Conservation (phyloP, 1,140 invertebrate species). For the Cotesia typhae region DNA sequence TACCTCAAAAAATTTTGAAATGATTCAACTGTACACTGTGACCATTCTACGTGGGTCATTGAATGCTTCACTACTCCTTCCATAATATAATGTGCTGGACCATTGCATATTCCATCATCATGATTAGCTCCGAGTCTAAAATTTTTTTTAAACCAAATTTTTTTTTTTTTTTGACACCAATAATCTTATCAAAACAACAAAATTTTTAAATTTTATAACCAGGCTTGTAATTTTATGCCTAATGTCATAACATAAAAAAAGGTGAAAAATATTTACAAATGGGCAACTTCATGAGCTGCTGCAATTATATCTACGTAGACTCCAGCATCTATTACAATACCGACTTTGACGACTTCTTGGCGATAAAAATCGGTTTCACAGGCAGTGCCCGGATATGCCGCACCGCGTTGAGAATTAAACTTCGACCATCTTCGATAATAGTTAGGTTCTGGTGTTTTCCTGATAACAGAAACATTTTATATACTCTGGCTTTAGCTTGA, state of each 20-base stretch:
- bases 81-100: background rate
- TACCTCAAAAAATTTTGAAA: background rate
- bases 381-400: background rate
- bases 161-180: background rate
- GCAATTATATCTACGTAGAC: background rate
- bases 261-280: background rate
- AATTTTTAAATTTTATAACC: too few species aligned
- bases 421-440: background rate
- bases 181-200: too few species aligned
- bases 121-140: background rate
- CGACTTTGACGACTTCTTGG: background rate
- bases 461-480: too few species aligned
- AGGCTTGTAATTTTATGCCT: too few species aligned
- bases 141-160: background rate
- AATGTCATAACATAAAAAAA: background rate
- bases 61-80: background rate
- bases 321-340: background rate
- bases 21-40: background rate
- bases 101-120: background rate
- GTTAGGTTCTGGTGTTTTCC: too few species aligned
- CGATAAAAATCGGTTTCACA: background rate
- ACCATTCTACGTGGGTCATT: background rate
- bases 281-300: constrained; percentile 1
- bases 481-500: too few species aligned
- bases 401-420: background rate